Evolutionary conservation across 2,113 vertebrate species (phyloP).

Genomic region (Zapornia atra): DNA sequence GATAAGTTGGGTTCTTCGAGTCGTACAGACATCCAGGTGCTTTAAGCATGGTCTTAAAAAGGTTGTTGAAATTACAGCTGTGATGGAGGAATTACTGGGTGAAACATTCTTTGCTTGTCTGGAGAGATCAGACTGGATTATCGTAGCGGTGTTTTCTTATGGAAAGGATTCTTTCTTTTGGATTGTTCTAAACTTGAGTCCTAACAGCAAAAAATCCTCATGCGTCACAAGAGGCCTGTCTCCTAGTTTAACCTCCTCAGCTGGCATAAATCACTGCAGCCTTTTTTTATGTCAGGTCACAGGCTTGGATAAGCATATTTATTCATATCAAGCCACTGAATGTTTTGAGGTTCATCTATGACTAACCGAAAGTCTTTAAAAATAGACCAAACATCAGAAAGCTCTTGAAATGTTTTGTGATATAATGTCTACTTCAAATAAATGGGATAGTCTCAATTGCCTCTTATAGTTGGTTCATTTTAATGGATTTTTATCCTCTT

Average conservation of each 20-base stretch:
- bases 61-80: background rate
- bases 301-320: constrained; percentile 52
- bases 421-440: constrained; percentile 15
- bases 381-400: constrained; percentile 26
- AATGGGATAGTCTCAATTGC: constrained; percentile 1
- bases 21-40: background rate
- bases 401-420: constrained; percentile 39
- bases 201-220: background rate
- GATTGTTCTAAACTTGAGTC: background rate
- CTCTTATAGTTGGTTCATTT: background rate
- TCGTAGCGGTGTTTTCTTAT: background rate
- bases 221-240: background rate
- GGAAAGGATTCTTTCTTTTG: background rate
- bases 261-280: constrained; percentile 10
- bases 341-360: constrained; percentile 49
- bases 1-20: background rate
- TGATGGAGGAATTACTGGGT: background rate
- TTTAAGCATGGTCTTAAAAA: background rate
- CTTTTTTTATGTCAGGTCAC: constrained; percentile 18
- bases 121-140: background rate
- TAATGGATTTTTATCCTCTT: constrained; percentile 62
- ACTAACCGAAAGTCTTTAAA: constrained; percentile 52
- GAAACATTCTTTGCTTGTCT: background rate
- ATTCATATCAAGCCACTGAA: constrained; percentile 1
- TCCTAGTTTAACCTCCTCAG: constrained; percentile 25